These are phyloP conservation scores for Papilio polytes DNA, from an alignment of 1,140 invertebrate genomes.

Conservation along the genomic window DNA sequence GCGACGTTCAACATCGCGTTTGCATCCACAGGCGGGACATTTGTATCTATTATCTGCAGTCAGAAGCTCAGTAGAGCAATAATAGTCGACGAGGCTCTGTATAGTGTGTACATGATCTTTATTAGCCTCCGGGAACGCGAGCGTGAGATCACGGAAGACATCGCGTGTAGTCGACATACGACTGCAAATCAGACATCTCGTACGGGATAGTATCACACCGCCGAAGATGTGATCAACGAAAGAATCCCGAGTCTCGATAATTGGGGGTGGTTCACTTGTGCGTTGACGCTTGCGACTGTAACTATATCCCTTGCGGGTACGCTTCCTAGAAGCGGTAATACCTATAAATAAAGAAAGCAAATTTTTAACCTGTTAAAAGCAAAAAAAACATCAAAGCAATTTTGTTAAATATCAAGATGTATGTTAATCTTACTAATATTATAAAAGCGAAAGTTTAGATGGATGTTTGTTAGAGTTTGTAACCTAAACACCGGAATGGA, in stretches of 20 bases:
- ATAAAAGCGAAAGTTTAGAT: too few relatives aligned
- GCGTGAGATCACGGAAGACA: slow-evolving; percentile 91
- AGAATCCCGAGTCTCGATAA: slow-evolving; percentile 59
- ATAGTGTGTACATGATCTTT: slow-evolving; percentile 85
- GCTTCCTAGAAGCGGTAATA: not conserved
- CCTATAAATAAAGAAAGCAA: not conserved
- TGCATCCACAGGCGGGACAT: slow-evolving; percentile 89
- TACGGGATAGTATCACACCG: slow-evolving; percentile 89
- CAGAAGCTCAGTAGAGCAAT: slow-evolving; percentile 90
- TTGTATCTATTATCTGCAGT: slow-evolving; percentile 92
- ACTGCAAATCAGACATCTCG: slow-evolving; percentile 88
- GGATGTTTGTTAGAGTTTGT: too few relatives aligned
- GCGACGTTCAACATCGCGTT: slow-evolving; percentile 90
- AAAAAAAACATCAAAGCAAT: too few relatives aligned
- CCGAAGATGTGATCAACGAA: slow-evolving; percentile 84
- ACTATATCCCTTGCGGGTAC: not conserved
- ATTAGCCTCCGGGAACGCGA: slow-evolving; percentile 90
- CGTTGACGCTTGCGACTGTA: not conserved
- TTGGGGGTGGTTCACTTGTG: not conserved
- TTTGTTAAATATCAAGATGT: too few relatives aligned
- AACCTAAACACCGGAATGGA: too few relatives aligned
- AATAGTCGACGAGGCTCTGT: slow-evolving; percentile 89
- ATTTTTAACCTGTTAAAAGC: too few relatives aligned
- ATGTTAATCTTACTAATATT: too few relatives aligned
- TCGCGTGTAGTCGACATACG: slow-evolving; percentile 89